Evolutionary conservation across 2,888 invertebrate species (phyloP), one percentile per base, ranked within the genome.

Genomic region (Thelaira solivaga): DNA sequence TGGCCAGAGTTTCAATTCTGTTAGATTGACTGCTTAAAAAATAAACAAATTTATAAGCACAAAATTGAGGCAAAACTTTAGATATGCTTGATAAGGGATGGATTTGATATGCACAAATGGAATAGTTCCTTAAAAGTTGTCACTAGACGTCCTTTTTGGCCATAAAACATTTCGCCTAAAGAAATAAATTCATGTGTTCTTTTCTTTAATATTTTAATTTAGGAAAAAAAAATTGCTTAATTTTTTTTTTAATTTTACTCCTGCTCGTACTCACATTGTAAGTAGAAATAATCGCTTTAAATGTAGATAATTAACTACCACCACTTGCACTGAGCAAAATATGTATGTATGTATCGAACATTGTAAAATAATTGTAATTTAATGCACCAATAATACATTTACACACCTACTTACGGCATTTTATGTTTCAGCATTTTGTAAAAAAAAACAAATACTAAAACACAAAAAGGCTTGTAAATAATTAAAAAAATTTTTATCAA

Each of bases 401-500:
- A n/a, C 22, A 55, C 22, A 22, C 31, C 41, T 41, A n/a, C n/a
- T n/a, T n/a, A n/a, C n/a, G n/a, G n/a, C 13, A 51, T 13, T 53
- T 53, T 5, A 11, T 22, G 16, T 53, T 49, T 18, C 53, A 53
- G 43, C 65, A 49, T 39, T 2, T 29, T 68, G 43, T 67, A 16
- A 13, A 31, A 10, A 55, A 16, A 26, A 67, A 13, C n/a, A n/a
- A n/a, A n/a, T n/a, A n/a, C 10, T 34, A 10, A 1, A 55, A 7
- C 26, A 34, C 22, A 34, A 18, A 26, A n/a, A 6, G 26, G 47
- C n/a, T n/a, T n/a, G n/a, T n/a, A n/a, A n/a, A n/a, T n/a, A n/a
- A n/a, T n/a, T n/a, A n/a, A n/a, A n/a, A n/a, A n/a, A n/a, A n/a
- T 39, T 22, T 49, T 59, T 64, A 55, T 57, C 72, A 72, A 64